Base-by-base conservation (phyloP, 1,140 invertebrate genomes). In the Neodiprion lecontei region DNA sequence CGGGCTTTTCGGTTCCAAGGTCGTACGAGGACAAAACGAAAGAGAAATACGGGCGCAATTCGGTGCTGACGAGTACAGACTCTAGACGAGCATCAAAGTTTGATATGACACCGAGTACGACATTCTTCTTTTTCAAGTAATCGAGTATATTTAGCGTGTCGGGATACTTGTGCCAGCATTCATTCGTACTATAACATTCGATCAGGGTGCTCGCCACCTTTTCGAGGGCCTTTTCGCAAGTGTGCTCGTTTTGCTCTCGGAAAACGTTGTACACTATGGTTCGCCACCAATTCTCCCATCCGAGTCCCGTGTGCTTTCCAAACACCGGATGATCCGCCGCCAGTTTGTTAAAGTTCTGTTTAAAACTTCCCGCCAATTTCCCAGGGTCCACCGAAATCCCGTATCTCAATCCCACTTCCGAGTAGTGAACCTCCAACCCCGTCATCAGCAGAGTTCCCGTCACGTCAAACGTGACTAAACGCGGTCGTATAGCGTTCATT, bases 51-150 rank as follows among this genome's bases (percentile, higher is more conserved):
- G 91, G 83, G 67, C 88, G 81, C 7, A 97, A 84, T 40, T 90
- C 91, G 11, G 92, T 88, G 76, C 92, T 92, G 4, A 83, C 72
- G 40, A 98, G 87, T 73, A 97, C 91, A 4, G 88, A 86, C 70
- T 92, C 88, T 1, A 98, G 86, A 72, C 96, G 90, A 68, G 95
- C 92, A 88, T 98, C 96, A 89, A 94, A 96, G 88, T 98, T 98
- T 12, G 96, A 96, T 77, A 98, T 93, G 0, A 96, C 91, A 17
- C 96, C 96, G 28, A 97, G 76, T 7, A 87, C 80, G 12, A 93
- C 79, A 65, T 86, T 79, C 23, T 84, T 83, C 40, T 83, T 79
- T 72, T 87, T 89, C 14, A 95, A 82, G 75, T 90, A 89, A 48
- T 91, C 84, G 1, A 97, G 87, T 49, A 95, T 84, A 48, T 92